Conservation (phyloP, 2,888 invertebrate genomes). For the Scrobipalpa costella region DNA sequence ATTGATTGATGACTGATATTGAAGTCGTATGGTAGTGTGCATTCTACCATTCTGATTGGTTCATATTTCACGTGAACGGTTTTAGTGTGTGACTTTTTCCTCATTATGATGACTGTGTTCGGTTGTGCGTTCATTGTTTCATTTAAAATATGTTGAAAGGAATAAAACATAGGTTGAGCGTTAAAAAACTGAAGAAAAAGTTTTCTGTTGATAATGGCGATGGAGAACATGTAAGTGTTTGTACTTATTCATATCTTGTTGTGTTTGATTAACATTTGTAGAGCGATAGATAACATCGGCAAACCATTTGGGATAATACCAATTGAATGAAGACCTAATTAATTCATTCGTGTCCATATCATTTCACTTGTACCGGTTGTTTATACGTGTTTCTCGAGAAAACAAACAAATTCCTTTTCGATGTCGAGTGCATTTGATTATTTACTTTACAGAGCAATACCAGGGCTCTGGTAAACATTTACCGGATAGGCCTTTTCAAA, state of each 20-base stretch:
- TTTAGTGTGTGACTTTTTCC: slow-evolving; percentile 28
- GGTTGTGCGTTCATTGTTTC: slow-evolving; percentile 21
- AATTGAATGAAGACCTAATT: slow-evolving; percentile 34
- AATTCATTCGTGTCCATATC: too few species aligned
- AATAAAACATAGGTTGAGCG: slow-evolving; percentile 55
- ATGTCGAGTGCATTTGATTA: slow-evolving; percentile 58
- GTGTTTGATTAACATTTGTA: background rate
- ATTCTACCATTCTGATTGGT: slow-evolving; percentile 2
- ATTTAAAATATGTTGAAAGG: slow-evolving; percentile 45
- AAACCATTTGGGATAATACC: too few species aligned
- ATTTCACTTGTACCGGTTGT: too few species aligned
- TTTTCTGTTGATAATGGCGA: slow-evolving; percentile 28
- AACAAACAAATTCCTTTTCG: slow-evolving; percentile 69
- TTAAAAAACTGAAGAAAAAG: slow-evolving; percentile 46
- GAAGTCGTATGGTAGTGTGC: background rate
- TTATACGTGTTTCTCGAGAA: slow-evolving; percentile 49
- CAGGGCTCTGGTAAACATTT: slow-evolving; percentile 63
- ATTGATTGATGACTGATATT: slow-evolving; percentile 9
- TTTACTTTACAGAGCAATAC: slow-evolving; percentile 60
- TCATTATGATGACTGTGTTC: slow-evolving; percentile 28
- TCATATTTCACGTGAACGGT: background rate
- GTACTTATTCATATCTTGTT: background rate
- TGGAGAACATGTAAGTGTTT: slow-evolving; percentile 10
- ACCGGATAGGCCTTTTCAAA: slow-evolving; percentile 55
- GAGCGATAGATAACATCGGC: too few species aligned